A percentile compares a stretch with the other conserved stretches of the same genome.
Conservation (phyloP, 1,140 invertebrate genomes). For the Zaprionus nigranus region DNA sequence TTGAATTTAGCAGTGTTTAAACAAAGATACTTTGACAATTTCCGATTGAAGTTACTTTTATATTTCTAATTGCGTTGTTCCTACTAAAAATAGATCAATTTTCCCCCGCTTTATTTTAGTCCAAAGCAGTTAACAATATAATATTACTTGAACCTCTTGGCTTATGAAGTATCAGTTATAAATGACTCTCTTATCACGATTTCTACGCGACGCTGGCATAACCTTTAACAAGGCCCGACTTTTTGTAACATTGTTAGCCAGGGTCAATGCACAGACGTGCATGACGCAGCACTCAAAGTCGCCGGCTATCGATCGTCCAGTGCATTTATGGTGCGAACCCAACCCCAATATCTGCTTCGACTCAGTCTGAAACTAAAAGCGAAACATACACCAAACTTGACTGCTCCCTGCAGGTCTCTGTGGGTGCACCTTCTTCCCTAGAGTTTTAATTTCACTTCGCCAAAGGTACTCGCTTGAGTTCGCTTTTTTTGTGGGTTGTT, state of each 20-base stretch:
- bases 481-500: too few species aligned
- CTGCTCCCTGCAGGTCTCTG: not conserved
- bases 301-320: conserved; percentile 49
- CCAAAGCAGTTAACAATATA: not conserved
- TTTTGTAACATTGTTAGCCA: conserved; percentile 22
- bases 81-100: not conserved
- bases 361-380: not conserved
- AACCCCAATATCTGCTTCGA: not conserved
- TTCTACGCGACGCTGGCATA: not conserved
- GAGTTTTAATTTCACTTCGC: not conserved
- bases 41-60: not conserved
- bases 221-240: not conserved
- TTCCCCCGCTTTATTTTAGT: not conserved
- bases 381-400: not conserved
- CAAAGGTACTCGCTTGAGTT: not conserved
- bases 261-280: conserved; percentile 67
- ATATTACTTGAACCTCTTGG: not conserved
- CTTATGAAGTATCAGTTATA: not conserved
- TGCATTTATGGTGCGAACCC: conserved; percentile 56
- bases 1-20: too few species aligned
- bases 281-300: conserved; percentile 55
- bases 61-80: not conserved
- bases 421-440: not conserved
- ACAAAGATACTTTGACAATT: not conserved
- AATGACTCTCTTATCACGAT: not conserved